Evolutionary conservation across 1,140 invertebrate species (phyloP).

Genomic region (Bombus balteatus): DNA sequence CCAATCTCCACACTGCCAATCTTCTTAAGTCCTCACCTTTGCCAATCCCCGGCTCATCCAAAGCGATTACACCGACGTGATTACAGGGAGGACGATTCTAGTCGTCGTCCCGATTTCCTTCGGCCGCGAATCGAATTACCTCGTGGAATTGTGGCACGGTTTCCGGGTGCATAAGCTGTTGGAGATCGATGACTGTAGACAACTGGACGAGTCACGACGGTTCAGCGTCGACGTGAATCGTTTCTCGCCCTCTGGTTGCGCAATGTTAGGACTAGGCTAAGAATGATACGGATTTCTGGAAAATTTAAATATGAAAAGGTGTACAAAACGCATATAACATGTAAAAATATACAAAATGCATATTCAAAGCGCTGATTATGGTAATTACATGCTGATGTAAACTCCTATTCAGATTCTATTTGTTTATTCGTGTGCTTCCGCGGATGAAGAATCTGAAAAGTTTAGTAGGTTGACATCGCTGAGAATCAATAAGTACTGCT

Average conservation of each 20-base stretch:
- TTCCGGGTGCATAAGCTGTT: slow-evolving; percentile 5
- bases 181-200: slow-evolving; percentile 31
- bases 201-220: slow-evolving; percentile 11
- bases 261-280: background rate
- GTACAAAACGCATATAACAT: no score
- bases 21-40: background rate
- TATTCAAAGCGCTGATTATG: no score
- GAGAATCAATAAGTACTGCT: no score
- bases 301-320: no score
- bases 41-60: background rate
- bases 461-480: no score
- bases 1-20: background rate
- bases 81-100: background rate
- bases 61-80: slow-evolving; percentile 1
- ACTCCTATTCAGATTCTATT: no score
- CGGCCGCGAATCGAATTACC: slow-evolving; percentile 11
- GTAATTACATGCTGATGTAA: no score
- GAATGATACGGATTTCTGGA: no score
- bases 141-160: background rate
- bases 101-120: slow-evolving; percentile 5
- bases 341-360: no score
- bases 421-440: no score
- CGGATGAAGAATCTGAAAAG: no score
- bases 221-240: slow-evolving; percentile 25
- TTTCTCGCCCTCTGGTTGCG: slow-evolving; percentile 18